Percentiles rank a stretch among this genome's conserved stretches.
phyloP scores from a whole-genome alignment of 2,113 vertebrate genomes.

The Bufo gargarizans region DNA sequence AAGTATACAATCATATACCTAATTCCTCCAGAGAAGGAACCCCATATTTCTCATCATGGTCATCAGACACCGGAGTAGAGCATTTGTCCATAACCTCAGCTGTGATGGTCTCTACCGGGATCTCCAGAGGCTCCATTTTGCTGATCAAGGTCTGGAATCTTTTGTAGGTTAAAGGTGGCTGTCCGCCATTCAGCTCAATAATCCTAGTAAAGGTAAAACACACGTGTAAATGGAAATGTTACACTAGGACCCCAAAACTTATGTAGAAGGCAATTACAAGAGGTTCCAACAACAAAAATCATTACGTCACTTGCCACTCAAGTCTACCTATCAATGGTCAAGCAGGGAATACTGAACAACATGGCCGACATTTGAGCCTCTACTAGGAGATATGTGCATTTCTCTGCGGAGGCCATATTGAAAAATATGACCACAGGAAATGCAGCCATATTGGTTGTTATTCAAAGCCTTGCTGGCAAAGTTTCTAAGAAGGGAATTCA shows the following conservation, averaged over 20 bases:
- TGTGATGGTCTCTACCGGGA: slow-evolving; percentile 88
- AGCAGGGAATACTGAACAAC: too few relatives aligned
- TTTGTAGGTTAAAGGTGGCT: slow-evolving; percentile 96
- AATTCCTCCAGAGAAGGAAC: slow-evolving; percentile 95
- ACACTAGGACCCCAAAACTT: neutral
- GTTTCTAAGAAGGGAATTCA: too few relatives aligned
- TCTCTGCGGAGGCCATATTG: too few relatives aligned
- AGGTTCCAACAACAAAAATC: too few relatives aligned
- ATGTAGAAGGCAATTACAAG: too few relatives aligned
- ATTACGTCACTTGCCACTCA: too few relatives aligned
- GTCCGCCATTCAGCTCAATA: slow-evolving; percentile 95
- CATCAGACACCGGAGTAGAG: slow-evolving; percentile 86
- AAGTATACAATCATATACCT: slow-evolving; percentile 74
- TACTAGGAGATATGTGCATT: too few relatives aligned
- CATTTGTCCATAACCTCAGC: slow-evolving; percentile 87
- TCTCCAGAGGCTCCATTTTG: slow-evolving; percentile 89
- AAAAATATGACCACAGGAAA: too few relatives aligned
- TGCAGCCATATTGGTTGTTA: too few relatives aligned
- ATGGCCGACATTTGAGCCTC: too few relatives aligned
- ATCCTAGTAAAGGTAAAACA: slow-evolving; percentile 75
- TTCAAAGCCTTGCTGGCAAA: too few relatives aligned
- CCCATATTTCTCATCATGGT: slow-evolving; percentile 95
- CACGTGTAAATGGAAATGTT: neutral
- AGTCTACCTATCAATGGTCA: too few relatives aligned
- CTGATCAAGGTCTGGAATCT: slow-evolving; percentile 96